Conservation (phyloP, 1,140 invertebrate genomes). For the Lycorma delicatula region DNA sequence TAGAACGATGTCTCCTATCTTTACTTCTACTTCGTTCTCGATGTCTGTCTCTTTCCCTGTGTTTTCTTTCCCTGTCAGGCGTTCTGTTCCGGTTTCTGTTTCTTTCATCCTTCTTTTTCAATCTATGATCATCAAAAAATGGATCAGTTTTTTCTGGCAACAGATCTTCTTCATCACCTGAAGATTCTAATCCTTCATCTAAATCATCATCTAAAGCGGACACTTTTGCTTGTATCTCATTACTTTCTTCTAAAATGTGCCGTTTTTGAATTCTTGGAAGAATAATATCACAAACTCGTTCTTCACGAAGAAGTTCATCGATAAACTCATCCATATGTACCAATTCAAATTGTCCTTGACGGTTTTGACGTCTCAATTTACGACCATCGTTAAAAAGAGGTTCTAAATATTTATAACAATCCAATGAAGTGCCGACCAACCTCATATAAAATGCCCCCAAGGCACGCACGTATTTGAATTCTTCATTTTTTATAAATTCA, state of each 20-base stretch:
- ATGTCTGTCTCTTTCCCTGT: slow-evolving; percentile 41
- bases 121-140: slow-evolving; percentile 27
- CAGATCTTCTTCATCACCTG: slow-evolving; percentile 61
- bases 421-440: slow-evolving; percentile 84
- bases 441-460: slow-evolving; percentile 95
- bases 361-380: slow-evolving; percentile 86
- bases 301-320: slow-evolving; percentile 84
- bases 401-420: slow-evolving; percentile 98
- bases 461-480: slow-evolving; percentile 97
- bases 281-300: slow-evolving; percentile 91
- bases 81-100: slow-evolving; percentile 34
- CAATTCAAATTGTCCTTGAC: slow-evolving; percentile 80
- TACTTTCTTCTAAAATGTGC: slow-evolving; percentile 85
- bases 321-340: slow-evolving; percentile 98
- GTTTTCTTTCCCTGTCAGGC: slow-evolving; percentile 46
- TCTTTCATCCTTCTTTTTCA: slow-evolving; percentile 36
- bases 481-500: slow-evolving; percentile 98
- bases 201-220: slow-evolving; percentile 93
- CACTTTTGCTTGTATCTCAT: slow-evolving; percentile 83
- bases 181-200: slow-evolving; percentile 69
- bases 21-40: slow-evolving; percentile 22
- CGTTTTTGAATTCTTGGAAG: slow-evolving; percentile 92
- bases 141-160: slow-evolving; percentile 35
- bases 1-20: slow-evolving; percentile 21
- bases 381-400: slow-evolving; percentile 96